Base-by-base conservation (phyloP, 2,797 vertebrate species). In the Cirrhinus molitorella region DNA sequence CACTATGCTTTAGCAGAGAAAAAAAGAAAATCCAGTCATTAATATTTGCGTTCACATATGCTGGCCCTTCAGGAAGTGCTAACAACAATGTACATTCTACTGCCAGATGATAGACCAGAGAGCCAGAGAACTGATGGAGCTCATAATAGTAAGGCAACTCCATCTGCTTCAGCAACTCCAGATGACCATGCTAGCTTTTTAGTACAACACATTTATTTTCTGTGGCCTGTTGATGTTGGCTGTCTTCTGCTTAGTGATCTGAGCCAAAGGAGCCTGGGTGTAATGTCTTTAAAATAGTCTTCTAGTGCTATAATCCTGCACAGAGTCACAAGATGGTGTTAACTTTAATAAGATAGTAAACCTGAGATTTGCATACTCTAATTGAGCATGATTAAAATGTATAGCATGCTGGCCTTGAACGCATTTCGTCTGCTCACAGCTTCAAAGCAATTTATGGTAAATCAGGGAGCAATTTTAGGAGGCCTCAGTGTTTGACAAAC, bases 81-180 rank as follows among this genome's bases (percentile, higher is more conserved):
- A 87, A 86, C 80, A 83, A 85, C 78, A 85, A 67, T 47, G 47
- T 80, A 40, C 34, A 12, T 51, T 40, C 14, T 23, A 16, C 40
- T 81, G 73, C 78, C 87, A 88, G 78, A 85, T 75, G 79, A 83
- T 66, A 34, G 78, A 78, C 75, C 16, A 4, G 3, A 28, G 63
- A 68, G 83, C 63, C 83, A 70, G 55, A 68, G 40, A 87, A 53
- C 83, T 79, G 86, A 85, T 85, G 81, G n/a, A 71, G 83, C 79
- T 85, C 79, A 72, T 71, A 74, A 79, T 80, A 77, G 68, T 59
- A 57, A 83, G 71, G 74, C 68, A 66, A 49, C 59, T 84, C 87
- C 83, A 85, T 88, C 89, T 90, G 86, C 65, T 77, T 65, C 34
- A 70, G 61, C 47, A 75, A 63, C 34, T 34, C 40, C 61, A 76